phyloP scores from a whole-genome alignment of 1,140 invertebrate genomes.

The Andrena cerasifolii region DNA sequence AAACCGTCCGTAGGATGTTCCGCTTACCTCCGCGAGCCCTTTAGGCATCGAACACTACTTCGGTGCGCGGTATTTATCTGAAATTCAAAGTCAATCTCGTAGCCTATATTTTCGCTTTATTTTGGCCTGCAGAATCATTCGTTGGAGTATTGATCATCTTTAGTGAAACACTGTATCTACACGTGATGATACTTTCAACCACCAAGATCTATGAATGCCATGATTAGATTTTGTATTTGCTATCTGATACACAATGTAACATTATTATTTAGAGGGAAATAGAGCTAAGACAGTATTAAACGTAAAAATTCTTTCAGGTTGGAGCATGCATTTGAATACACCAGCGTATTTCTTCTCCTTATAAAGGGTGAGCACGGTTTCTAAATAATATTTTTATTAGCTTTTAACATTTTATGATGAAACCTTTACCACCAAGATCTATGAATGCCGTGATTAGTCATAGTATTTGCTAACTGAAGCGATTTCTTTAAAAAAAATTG shows the following conservation, averaged over 20 bases:
- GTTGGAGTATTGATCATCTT: background rate
- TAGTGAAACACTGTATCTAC: background rate
- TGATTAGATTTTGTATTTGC: slow-evolving; percentile 56
- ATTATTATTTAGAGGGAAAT: background rate
- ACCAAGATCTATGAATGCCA: slow-evolving; percentile 53
- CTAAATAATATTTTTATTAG: background rate
- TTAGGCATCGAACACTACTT: no score
- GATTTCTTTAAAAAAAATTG: background rate
- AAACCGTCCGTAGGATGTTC: no score
- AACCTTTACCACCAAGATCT: slow-evolving; percentile 64
- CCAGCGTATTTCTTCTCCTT: background rate
- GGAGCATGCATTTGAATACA: background rate
- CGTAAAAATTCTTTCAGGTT: background rate
- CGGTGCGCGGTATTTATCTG: no score
- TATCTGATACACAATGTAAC: slow-evolving; percentile 28
- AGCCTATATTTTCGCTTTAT: no score
- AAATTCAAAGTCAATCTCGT: no score
- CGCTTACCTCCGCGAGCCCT: no score
- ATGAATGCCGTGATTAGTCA: slow-evolving; percentile 65
- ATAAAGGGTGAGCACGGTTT: background rate
- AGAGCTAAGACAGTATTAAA: background rate
- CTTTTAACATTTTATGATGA: slow-evolving; percentile 26
- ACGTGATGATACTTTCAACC: slow-evolving; percentile 41
- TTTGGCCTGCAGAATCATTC: background rate
- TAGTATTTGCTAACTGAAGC: slow-evolving; percentile 66